Percentiles rank a stretch among this genome's conserved stretches.
phyloP scores from a whole-genome alignment of 2,113 vertebrate genomes.

The Menidia beryllina region DNA sequence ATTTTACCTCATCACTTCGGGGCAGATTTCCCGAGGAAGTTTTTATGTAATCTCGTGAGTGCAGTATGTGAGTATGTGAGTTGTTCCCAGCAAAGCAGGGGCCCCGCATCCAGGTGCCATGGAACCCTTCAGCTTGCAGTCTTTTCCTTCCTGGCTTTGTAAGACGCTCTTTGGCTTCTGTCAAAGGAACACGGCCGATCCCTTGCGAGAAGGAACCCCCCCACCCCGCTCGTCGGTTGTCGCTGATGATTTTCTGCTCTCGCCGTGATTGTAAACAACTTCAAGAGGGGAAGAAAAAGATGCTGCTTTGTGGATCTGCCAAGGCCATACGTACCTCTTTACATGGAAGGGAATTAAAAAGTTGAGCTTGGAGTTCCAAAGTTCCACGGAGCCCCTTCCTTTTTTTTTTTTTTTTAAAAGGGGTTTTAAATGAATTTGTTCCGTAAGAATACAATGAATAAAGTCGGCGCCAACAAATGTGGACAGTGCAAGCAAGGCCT shows the following conservation, averaged over 20 bases:
- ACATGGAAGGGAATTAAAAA: background rate
- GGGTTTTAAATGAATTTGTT: conserved; percentile 16
- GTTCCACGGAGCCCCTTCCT: background rate
- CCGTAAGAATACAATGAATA: conserved; percentile 3
- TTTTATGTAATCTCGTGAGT: conserved; percentile 39
- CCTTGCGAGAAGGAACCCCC: conserved; percentile 11
- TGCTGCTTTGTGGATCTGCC: conserved; percentile 16
- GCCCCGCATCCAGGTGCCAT: conserved; percentile 38
- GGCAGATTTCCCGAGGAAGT: conserved; percentile 31
- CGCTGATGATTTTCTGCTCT: conserved; percentile 33
- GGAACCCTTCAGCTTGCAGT: conserved; percentile 12
- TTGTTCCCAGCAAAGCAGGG: conserved; percentile 45
- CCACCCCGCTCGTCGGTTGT: conserved; percentile 24
- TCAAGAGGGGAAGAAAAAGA: conserved; percentile 1
- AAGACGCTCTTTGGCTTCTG: conserved; percentile 44
- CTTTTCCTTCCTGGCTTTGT: conserved; percentile 71
- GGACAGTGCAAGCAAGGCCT: conserved; percentile 17
- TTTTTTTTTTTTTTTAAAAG: too few species aligned
- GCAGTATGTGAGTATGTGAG: conserved; percentile 12
- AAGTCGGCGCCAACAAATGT: conserved; percentile 1
- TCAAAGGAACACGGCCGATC: conserved; percentile 23
- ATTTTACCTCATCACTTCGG: conserved; percentile 26
- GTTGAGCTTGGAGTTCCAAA: background rate
- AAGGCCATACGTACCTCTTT: conserved; percentile 38
- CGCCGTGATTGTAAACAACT: conserved; percentile 23